Base-by-base conservation (phyloP, 2,797 vertebrate species). In the Perdix hodgsoniae region DNA sequence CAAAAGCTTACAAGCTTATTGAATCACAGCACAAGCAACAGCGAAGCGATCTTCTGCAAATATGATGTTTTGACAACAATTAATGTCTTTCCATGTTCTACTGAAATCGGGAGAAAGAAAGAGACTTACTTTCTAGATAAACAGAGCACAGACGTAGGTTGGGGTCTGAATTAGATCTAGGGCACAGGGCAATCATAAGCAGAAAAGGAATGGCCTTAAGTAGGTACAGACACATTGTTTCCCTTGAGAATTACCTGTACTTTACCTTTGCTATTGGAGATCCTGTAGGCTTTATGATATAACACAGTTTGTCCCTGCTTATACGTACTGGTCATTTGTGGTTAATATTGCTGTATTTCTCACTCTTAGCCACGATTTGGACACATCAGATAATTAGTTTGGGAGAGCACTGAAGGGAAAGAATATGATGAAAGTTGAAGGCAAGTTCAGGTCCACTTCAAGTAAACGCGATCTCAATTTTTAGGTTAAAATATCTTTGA, bases 11-110 rank as follows among this genome's bases (percentile, higher is more conserved):
- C 90, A 74, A 82, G 93, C 90, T 88, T 86, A 83, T 73, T 86
- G 83, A 91, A 91, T 94, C 67, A 64, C 14, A 73, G 52, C 40
- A n/a, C 54, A 88, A 94, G 79, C 59, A 86, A 73, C 21, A 76
- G 60, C 49, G 92, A 89, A 90, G 75, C 64, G 16, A 84, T 91
- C 90, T 92, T 61, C 66, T 79, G 52, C 17, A 76, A 91, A 59
- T 93, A 70, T 83, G 80, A 81, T 90, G 63, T 85, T 91, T 89
- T 92, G 87, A 86, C 89, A 93, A 87, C 75, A 94, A 83, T 91
- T 92, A 87, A 73, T 92, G 69, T 81, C 63, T 86, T 45, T 78
- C 80, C 29, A 18, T 52, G 59, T 69, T 82, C 52, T 45, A 17
- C 29, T 42, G 52, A 87, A 91, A 80, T 6, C 24, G 37, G 65